Base-by-base conservation (phyloP, 2,888 invertebrate genomes). In the Empis livida region DNA sequence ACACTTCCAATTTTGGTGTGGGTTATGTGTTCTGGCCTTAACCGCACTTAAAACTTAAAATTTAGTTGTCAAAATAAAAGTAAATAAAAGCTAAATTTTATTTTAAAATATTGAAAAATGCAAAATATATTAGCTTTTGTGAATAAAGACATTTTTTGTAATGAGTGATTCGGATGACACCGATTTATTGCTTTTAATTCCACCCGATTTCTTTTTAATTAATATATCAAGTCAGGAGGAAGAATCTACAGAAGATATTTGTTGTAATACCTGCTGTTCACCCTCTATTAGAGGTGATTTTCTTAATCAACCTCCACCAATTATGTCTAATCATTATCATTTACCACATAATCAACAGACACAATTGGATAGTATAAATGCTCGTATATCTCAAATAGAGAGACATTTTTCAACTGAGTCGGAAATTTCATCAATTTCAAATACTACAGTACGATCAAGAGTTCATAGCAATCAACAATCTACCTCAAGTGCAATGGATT, bases 121-220 rank as follows among this genome's bases (percentile, higher is more conserved):
- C 23, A 27, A 9, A 8, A 8, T 27, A n/a, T n/a, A 27, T 27
- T 27, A 27, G 9, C 9, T 27, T 6, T 27, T 27, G 2, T 27
- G 9, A 27, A 8, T 27, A 6, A 27, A 27, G 5, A 9, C 8
- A 27, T 8, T 27, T 17, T 17, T 17, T 39, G 39, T 39, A 61
- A 80, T 80, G 80, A 80, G 78, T 70, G 81, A 81, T 61, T 76
- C 80, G 51, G 88, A 87, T 75, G 88, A 88, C 70, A 89, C 88
- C 5, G 88, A 89, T 69, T 79, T 85, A 59, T 73, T 89, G 53
- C 68, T 89, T 57, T 67, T 84, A 57, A 84, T 88, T 63, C 85
- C 87, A 51, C 88, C 88, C 13, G 79, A 85, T 65, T 79, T 84
- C 59, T 84, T 80, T 60, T 62, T 76, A 27, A 73, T 80, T n/a